Percentiles rank a stretch among this genome's conserved stretches.
phyloP scores from a whole-genome alignment of 2,113 vertebrate genomes.

The Dipodomys spectabilis region DNA sequence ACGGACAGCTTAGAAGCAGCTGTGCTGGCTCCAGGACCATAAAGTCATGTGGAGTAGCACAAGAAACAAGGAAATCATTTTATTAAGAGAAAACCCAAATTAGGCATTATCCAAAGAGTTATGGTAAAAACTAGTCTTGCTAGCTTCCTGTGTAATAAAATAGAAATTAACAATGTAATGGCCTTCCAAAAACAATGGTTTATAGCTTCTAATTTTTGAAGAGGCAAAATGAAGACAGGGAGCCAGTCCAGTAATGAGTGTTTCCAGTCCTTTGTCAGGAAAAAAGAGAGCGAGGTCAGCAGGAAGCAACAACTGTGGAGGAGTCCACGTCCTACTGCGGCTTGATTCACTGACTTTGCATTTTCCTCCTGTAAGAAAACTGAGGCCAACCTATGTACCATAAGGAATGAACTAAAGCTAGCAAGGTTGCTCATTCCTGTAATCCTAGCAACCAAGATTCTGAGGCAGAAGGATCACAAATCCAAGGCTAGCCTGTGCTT shows the following conservation, averaged over 20 bases:
- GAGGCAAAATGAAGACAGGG: not conserved
- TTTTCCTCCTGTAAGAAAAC: not conserved
- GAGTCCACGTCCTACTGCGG: not conserved
- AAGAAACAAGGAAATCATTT: constrained; percentile 41
- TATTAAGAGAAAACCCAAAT: constrained; percentile 41
- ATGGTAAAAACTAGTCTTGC: constrained; percentile 41
- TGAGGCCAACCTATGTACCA: not conserved
- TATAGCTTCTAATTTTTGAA: constrained; percentile 42
- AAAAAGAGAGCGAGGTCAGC: not conserved
- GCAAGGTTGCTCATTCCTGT: too few relatives aligned
- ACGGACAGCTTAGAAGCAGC: constrained; percentile 50
- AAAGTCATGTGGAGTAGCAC: constrained; percentile 21
- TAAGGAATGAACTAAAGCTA: not conserved
- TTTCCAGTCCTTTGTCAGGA: not conserved
- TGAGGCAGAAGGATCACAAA: too few relatives aligned
- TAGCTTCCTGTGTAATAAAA: constrained; percentile 34
- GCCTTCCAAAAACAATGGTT: not conserved
- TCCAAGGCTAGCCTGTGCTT: too few relatives aligned
- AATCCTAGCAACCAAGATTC: too few relatives aligned
- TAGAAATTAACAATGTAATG: constrained; percentile 22
- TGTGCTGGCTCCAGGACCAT: constrained; percentile 37
- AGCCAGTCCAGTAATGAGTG: not conserved
- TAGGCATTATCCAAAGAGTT: constrained; percentile 20
- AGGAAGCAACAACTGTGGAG: not conserved
- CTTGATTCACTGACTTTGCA: not conserved